Evolutionary conservation across 1,140 invertebrate species (phyloP).

Genomic region (Drosophila funebris): DNA sequence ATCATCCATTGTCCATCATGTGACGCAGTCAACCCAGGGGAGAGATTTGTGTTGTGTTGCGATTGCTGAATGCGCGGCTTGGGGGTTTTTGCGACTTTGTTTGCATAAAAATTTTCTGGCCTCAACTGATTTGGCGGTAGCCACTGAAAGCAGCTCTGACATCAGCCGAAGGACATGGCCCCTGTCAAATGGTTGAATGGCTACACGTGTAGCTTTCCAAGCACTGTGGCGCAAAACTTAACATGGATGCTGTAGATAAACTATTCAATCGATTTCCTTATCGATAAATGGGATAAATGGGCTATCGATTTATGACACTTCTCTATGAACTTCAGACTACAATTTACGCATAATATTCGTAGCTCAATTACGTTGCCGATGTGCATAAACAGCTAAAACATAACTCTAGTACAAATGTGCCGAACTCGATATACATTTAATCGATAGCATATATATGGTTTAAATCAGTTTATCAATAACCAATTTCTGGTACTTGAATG

Average conservation of each 20-base stretch:
- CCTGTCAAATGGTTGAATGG: conserved; percentile 48
- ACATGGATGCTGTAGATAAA: background rate
- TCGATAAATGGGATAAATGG: too few relatives aligned
- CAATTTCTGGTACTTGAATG: too few relatives aligned
- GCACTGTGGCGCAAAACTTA: conserved; percentile 22
- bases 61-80: background rate
- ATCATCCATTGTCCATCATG: background rate
- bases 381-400: too few relatives aligned
- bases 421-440: too few relatives aligned
- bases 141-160: conserved; percentile 74
- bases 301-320: too few relatives aligned
- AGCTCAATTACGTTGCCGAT: too few relatives aligned
- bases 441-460: too few relatives aligned
- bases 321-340: too few relatives aligned
- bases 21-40: conserved; percentile 14
- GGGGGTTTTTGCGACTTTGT: conserved; percentile 34
- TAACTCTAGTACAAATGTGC: too few relatives aligned
- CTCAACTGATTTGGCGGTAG: conserved; percentile 65
- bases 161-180: conserved; percentile 61
- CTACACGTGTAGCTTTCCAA: conserved; percentile 45
- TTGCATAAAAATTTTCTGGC: conserved; percentile 49
- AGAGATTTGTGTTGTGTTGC: conserved; percentile 21
- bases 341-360: too few relatives aligned
- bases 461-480: too few relatives aligned
- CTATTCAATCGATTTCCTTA: too few relatives aligned